Evolutionary conservation across 2,113 vertebrate species (phyloP).

Genomic region (Solenodon paradoxus): DNA sequence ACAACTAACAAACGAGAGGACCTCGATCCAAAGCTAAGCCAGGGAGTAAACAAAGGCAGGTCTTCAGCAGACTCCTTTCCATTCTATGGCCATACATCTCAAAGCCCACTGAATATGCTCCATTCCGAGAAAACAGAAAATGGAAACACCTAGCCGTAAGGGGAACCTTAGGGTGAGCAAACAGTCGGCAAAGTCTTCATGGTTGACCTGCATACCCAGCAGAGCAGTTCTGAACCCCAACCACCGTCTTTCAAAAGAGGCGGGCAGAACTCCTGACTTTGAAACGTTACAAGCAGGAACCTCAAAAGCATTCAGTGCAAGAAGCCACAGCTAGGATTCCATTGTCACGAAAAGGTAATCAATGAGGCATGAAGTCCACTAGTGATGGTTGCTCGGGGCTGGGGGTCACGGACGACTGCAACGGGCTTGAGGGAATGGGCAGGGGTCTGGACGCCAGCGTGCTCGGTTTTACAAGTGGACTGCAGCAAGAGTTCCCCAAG

Average conservation of each 20-base stretch:
- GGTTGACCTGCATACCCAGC: not conserved
- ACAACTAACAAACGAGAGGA: not conserved
- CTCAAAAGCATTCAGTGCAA: not conserved
- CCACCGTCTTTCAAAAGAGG: not conserved
- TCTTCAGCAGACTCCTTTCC: not conserved
- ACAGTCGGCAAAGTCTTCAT: no score
- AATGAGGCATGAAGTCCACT: not conserved
- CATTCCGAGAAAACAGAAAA: not conserved
- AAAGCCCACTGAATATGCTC: not conserved
- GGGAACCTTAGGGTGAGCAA: not conserved
- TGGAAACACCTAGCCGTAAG: not conserved
- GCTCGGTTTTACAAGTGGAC: not conserved
- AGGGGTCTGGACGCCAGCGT: not conserved
- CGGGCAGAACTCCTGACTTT: not conserved
- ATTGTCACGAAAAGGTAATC: not conserved
- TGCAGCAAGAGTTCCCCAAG: no score
- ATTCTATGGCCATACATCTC: not conserved
- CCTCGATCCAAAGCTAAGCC: not conserved
- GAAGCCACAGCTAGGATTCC: no score
- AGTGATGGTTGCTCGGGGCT: not conserved
- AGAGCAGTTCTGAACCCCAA: not conserved
- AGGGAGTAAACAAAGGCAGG: not conserved
- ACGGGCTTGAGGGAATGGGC: rapidly evolving
- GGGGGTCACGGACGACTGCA: not conserved
- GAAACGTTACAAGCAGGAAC: not conserved